Base-by-base conservation (phyloP, 2,113 vertebrate genomes). In the Acanthisitta chloris region DNA sequence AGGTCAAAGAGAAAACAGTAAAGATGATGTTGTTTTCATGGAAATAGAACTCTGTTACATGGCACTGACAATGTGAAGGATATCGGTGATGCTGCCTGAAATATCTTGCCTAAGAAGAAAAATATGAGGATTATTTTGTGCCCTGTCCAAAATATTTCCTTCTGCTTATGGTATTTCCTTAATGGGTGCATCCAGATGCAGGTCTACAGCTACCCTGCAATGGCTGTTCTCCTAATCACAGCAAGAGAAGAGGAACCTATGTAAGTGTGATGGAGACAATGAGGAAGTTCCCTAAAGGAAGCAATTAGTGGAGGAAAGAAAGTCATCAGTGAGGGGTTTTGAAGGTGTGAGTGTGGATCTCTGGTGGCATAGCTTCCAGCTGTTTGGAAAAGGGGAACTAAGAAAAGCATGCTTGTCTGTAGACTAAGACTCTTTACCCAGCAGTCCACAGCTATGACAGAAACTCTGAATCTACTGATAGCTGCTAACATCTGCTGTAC, bases 401-500 rank as follows among this genome's bases (percentile, higher is more conserved):
- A n/a, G 31, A 43, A 83, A 73, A 73, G 21, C 21, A 61, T 6
- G 3, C 9, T 34, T 64, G 16, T 9, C 21, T 83, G 8, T 74
- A 81, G 29, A 34, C 46, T 84, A 26, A 52, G 69, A 52, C 28
- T 28, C 73, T 52, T 14, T 51, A 52, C 38, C 17, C 29, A 40
- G 21, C 0, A 1, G 42, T 61, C 65, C 42, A 31, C 19, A 62
- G 31, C 13, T 84, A 40, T 4, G 38, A 57, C 43, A 67, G 43
- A 72, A 84, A 89, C 84, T 48, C 46, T 12, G 31, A 74, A 25
- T 71, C 55, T 62, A 66, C n/a, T 57, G 57, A 90, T 87, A 84
- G 62, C 64, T 77, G 31, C n/a, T 70, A 70, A 59, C 45, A 42
- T 61, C 31, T 70, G n/a, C 55, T 81, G 4, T 66, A 58, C 34